A percentile compares a stretch with the other conserved stretches of the same genome.
Conservation (phyloP, 2,797 vertebrate species). For the Crax fasciolata region DNA sequence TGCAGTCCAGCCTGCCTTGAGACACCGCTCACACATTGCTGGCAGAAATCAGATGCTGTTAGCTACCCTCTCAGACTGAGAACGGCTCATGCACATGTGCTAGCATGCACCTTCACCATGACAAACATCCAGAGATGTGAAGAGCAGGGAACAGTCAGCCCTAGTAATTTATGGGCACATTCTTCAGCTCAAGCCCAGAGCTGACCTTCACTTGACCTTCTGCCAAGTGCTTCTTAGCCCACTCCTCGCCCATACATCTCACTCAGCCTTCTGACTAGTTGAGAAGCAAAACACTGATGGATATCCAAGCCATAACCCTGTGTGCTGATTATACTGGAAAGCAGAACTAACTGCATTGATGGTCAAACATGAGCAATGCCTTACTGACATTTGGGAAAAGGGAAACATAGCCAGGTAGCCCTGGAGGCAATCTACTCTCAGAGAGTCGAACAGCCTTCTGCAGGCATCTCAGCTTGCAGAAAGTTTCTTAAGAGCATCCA, state of each 20-base stretch:
- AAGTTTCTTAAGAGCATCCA: neutral
- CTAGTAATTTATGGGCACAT: neutral
- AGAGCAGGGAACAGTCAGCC: neutral
- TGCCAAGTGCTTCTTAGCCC: neutral
- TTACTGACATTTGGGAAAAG: neutral
- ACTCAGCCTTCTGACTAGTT: neutral
- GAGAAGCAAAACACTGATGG: neutral
- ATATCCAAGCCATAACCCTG: neutral
- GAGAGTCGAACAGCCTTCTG: neutral
- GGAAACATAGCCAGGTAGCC: neutral
- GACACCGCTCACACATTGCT: neutral
- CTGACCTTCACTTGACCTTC: neutral
- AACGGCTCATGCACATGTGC: neutral
- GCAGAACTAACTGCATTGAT: accelerated
- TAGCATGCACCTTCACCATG: neutral
- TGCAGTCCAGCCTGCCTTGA: slow-evolving; percentile 1
- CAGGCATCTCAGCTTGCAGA: neutral
- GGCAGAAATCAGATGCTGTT: neutral
- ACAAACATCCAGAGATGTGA: neutral
- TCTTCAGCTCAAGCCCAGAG: neutral
- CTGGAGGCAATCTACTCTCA: neutral
- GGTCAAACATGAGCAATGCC: neutral
- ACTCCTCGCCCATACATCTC: neutral
- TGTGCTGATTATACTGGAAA: neutral
- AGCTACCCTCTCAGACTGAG: neutral